Evolutionary conservation across 2,888 invertebrate species (phyloP), one percentile per base, ranked within the genome.

Genomic region (Macrophya annulata): DNA sequence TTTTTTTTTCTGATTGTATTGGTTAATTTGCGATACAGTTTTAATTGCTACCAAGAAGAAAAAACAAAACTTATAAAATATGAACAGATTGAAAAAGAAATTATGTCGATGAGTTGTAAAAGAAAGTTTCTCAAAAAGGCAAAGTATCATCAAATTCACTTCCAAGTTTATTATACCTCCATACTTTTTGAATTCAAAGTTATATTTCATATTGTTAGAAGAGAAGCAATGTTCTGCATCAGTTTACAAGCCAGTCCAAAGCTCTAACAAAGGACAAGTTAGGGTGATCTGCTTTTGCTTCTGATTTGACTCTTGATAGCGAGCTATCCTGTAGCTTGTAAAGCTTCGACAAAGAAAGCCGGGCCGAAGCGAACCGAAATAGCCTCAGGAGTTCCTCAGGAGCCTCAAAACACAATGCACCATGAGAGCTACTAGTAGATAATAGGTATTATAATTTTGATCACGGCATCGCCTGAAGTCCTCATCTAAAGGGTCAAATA

Each of bases 261-360:
- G 59, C 62, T 15, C 62, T 62, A 81, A 59, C 59, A 81, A 81
- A 81, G 62, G 81, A 62, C 21, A 81, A 62, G 51, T 40, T 40
- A 40, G 62, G 40, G 62, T 62, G 81, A 81, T 62, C 62, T 81
- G 81, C 59, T 62, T 81, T 81, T 81, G 81, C 43, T 59, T 62
- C 81, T 81, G 81, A 81, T 81, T 62, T 62, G 62, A 59, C 81
- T 81, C n/a, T 40, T 62, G 81, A 81, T 81, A 81, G 62, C 43
- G 5, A 81, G 81, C 62, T n/a, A 25, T 81, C 59, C 81, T 21
- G 81, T 62, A 62, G 45, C 21, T 81, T 62, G 62, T 81, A 51
- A 62, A 81, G 81, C 55, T 77, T 55, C 55, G n/a, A 77, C 51
- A 31, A 17, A 37, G 51, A 77, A 77, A 25, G 40, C 40, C 21